Evolutionary conservation across 2,888 invertebrate species (phyloP).

Genomic region (Agrilus cyanescens): DNA sequence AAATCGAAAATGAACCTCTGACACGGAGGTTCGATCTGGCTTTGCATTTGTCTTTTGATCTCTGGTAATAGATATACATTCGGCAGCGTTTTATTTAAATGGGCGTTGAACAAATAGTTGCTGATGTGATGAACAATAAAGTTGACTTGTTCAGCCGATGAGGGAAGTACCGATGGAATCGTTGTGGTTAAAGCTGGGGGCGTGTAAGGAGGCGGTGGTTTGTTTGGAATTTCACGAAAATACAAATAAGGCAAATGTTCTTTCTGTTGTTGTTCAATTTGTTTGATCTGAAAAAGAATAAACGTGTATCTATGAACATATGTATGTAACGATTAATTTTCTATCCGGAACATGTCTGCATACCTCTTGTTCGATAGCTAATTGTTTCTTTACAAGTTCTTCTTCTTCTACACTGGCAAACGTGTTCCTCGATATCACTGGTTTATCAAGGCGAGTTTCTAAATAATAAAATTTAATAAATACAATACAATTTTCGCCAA

Average conservation of each 20-base stretch:
- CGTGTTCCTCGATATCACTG: background rate
- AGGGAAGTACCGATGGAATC: constrained; percentile 20
- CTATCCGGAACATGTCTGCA: too few relatives aligned
- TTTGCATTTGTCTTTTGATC: constrained; percentile 14
- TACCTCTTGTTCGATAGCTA: constrained; percentile 53
- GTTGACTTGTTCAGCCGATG: constrained; percentile 36
- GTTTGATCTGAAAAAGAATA: constrained; percentile 42
- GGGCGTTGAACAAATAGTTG: constrained; percentile 36
- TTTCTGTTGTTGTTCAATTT: constrained; percentile 42
- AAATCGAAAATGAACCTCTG: constrained; percentile 49
- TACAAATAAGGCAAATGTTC: constrained; percentile 43
- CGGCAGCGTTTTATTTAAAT: constrained; percentile 25
- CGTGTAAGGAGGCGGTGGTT: constrained; percentile 65
- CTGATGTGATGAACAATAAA: constrained; percentile 37
- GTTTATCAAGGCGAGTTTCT: background rate
- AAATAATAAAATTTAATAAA: constrained; percentile 7
- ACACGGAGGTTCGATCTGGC: constrained; percentile 36
- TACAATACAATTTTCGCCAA: constrained; percentile 5
- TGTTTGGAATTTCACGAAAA: constrained; percentile 58
- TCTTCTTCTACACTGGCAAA: constrained; percentile 41
- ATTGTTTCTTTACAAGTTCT: constrained; percentile 47
- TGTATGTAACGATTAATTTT: too few relatives aligned
- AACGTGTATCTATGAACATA: background rate
- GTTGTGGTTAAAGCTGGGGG: constrained; percentile 40
- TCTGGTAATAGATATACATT: constrained; percentile 27